Evolutionary conservation across 2,797 vertebrate species (phyloP), one percentile per base, ranked within the genome.

Genomic region (Danio albolineatus): DNA sequence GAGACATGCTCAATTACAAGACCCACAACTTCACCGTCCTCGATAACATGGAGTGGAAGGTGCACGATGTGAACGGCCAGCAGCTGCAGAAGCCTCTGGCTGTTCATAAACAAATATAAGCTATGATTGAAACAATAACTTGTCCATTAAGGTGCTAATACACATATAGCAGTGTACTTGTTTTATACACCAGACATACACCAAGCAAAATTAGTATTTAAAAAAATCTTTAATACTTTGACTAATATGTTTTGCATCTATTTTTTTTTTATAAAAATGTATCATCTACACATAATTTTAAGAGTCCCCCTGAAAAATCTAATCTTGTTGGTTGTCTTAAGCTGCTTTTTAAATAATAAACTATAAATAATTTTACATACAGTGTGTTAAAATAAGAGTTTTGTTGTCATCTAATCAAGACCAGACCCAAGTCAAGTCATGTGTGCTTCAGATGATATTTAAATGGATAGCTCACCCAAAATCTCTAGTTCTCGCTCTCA

Each of bases 1-100:
- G 17, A 66, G 86, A 89, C 74, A 86, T 89, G 87, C 85, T 88
- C 36, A 86, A 84, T 69, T 89, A 89, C 85, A 89, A 88, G 81
- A 87, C 66, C 14, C 81, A 86, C 71, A 86, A 78, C 64, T 89
- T 82, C 53, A 84, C 62, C 19, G 84, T 89, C 48, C 46, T 84
- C n/a, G 79, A n/a, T n/a, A 74, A 89, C 59, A 83, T 51, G n/a
- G 86, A 89, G 10, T 89, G 88, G 88, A 73, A 60, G 12, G 87
- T 89, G 38, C 67, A 85, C 4, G 75, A 84, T 57, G 56, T 82
- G 9, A 73, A 87, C 51, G 85, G 86, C n/a, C 66, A 87, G 74
- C 66, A 81, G 61, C 39, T 88, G 14, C 41, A 83, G 60, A 87
- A 87, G 53, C 86, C 88, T 74, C 66, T 86, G 48, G 51, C 77